These are phyloP conservation scores for Phalanger gymnotis DNA, from an alignment of 2,797 vertebrate species.

Conservation along the genomic window DNA sequence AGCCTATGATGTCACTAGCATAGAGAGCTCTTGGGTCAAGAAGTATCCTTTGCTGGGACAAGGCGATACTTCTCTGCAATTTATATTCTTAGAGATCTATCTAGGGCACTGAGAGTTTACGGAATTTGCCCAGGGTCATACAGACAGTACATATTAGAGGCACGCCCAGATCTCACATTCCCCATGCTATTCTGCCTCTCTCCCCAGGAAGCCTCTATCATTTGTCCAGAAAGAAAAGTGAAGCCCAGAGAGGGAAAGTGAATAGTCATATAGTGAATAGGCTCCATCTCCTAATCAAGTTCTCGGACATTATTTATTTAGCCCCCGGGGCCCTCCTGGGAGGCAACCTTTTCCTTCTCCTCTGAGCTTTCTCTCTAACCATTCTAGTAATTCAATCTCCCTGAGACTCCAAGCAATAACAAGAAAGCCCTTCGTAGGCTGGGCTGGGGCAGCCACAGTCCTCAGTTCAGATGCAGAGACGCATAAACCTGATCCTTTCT, in stretches of 20 bases:
- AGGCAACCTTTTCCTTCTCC: constrained; percentile 32
- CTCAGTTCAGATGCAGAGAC: constrained; percentile 57
- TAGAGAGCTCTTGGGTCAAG: background rate
- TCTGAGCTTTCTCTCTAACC: constrained; percentile 21
- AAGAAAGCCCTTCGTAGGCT: background rate
- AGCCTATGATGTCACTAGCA: background rate
- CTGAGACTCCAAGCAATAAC: constrained; percentile 3
- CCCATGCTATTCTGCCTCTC: background rate
- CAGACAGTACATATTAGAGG: background rate
- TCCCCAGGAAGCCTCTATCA: background rate
- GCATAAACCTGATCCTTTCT: constrained; percentile 66
- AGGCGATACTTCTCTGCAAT: background rate
- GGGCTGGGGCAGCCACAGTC: background rate
- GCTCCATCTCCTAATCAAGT: background rate
- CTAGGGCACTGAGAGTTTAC: no score
- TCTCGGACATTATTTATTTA: constrained; percentile 57
- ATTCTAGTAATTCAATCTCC: constrained; percentile 52
- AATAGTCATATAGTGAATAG: background rate
- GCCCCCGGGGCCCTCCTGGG: constrained; percentile 28
- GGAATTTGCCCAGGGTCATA: no score
- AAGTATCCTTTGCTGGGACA: background rate
- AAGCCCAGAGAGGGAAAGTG: background rate
- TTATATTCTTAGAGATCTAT: background rate
- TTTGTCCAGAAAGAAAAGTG: background rate
- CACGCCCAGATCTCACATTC: background rate